Base-by-base conservation (phyloP, 1,140 invertebrate genomes). In the Grapholita molesta region DNA sequence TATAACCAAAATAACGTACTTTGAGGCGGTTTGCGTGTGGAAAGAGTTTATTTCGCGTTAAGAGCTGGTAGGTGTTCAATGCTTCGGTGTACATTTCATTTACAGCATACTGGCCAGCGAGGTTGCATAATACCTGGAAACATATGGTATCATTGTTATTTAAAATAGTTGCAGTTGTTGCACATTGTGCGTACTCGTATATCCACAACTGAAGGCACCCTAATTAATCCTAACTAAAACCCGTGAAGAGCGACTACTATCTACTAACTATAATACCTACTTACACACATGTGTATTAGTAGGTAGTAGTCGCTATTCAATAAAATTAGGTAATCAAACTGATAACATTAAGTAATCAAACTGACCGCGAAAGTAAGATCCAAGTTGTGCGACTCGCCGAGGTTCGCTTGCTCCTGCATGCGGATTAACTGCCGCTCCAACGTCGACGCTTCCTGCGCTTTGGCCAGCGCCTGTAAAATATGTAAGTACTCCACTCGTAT, bases 21-120 rank as follows among this genome's bases (percentile, higher is more conserved):
- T 99, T 99, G 0, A 99, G 90, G 73, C 98, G 94, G 80, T 98
- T 96, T 48, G 96, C 96, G 83, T 97, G 97, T n/a, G 94, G 95
- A 83, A 98, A 97, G 90, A 97, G 94, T 83, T 95, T 94, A 82
- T 98, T 98, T 78, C 96, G 96, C 1, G 96, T 96, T 72, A 98
- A 96, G 23, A 96, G 95, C 87, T 98, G 96, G 90, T 99, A 99
- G 0, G 97, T 99, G 76, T 98, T 98, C 23, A 99, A 93, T 0
- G 99, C 98, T 92, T 99, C 99, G 2, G 96, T 96, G 81, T 96
- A 98, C 95, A 99, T 97, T 83, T 99, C 97, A 90, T 98, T 99
- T 35, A 95, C 94, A 7, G 96, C 95, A 85, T 99, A 99, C 86
- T 99, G 98, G 86, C 95, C 96, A 1, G 97, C 98, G 38, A 99